These are phyloP conservation scores for Guaruba guarouba DNA, from an alignment of 2,113 vertebrate genomes.

Conservation along the genomic window DNA sequence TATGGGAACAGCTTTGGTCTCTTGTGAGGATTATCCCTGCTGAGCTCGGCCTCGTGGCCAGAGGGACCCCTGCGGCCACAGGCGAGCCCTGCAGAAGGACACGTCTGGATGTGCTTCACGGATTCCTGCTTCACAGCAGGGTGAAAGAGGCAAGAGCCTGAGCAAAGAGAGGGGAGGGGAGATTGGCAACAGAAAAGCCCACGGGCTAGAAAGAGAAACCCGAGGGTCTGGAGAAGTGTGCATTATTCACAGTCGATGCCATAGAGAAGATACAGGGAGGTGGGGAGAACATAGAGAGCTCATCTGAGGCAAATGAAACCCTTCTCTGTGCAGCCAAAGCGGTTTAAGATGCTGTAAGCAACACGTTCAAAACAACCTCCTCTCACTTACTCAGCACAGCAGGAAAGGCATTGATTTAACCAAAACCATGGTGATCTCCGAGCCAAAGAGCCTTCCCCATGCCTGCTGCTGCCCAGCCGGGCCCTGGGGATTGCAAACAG, in stretches of 20 bases:
- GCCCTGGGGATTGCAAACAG: neutral
- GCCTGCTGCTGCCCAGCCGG: neutral
- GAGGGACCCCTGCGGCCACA: neutral
- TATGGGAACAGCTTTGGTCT: conserved; percentile 62
- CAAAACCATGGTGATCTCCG: accelerated
- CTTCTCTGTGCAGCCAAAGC: neutral
- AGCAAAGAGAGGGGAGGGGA: neutral
- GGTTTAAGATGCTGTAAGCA: neutral
- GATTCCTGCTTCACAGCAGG: conserved; percentile 32
- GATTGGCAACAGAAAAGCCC: conserved; percentile 4
- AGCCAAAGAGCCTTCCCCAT: neutral
- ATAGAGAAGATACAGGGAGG: neutral
- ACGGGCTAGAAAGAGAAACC: neutral
- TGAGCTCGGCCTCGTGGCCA: neutral
- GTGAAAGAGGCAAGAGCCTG: conserved; percentile 6
- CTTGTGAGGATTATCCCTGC: conserved; percentile 47
- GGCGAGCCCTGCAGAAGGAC: neutral
- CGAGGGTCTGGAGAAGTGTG: neutral
- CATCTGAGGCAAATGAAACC: neutral
- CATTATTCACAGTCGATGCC: conserved; percentile 23
- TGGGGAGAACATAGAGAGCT: neutral
- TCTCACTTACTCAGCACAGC: neutral
- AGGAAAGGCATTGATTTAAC: neutral
- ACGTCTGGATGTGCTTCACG: conserved; percentile 34
- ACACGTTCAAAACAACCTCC: neutral